Conservation (phyloP, 1,140 invertebrate genomes). For the Calycopis cecrops region DNA sequence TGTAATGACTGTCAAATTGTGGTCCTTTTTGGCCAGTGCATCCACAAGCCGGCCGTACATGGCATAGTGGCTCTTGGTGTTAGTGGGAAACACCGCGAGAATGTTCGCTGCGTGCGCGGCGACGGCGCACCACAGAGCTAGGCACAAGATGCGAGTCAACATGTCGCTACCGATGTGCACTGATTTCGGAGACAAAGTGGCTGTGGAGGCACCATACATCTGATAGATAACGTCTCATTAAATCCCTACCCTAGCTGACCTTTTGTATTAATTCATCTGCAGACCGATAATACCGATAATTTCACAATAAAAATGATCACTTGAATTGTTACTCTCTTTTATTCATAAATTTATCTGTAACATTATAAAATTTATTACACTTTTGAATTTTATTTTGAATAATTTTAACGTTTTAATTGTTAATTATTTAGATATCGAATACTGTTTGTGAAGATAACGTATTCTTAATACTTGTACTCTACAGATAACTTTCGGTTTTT, state of each 20-base stretch:
- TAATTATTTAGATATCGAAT: too few relatives aligned
- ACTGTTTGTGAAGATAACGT: too few relatives aligned
- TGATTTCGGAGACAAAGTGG: slow-evolving; percentile 32
- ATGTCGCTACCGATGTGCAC: slow-evolving; percentile 45
- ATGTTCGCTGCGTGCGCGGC: slow-evolving; percentile 51
- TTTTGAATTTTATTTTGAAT: too few relatives aligned
- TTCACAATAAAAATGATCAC: too few relatives aligned
- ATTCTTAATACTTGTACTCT: too few relatives aligned
- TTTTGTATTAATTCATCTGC: slow-evolving; percentile 3
- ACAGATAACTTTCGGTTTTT: too few relatives aligned
- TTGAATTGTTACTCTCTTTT: too few relatives aligned
- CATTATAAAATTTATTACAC: too few relatives aligned
- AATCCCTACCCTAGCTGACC: slow-evolving; percentile 21
- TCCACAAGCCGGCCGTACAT: slow-evolving; percentile 76
- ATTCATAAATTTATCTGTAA: too few relatives aligned
- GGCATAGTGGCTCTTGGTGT: slow-evolving; percentile 70
- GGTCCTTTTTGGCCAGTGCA: slow-evolving; percentile 78
- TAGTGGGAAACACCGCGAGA: slow-evolving; percentile 65
- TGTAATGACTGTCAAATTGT: slow-evolving; percentile 82
- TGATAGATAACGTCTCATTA: slow-evolving; percentile 11
- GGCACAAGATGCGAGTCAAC: slow-evolving; percentile 48
- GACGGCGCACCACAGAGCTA: slow-evolving; percentile 36
- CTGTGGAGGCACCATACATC: slow-evolving; percentile 11
- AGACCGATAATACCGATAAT: neutral
- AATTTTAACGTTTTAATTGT: too few relatives aligned